Percentiles rank a stretch among this genome's conserved stretches.
Evolutionary conservation across 2,888 invertebrate genomes (phyloP).

Genomic region (Hypomecis atomaria): DNA sequence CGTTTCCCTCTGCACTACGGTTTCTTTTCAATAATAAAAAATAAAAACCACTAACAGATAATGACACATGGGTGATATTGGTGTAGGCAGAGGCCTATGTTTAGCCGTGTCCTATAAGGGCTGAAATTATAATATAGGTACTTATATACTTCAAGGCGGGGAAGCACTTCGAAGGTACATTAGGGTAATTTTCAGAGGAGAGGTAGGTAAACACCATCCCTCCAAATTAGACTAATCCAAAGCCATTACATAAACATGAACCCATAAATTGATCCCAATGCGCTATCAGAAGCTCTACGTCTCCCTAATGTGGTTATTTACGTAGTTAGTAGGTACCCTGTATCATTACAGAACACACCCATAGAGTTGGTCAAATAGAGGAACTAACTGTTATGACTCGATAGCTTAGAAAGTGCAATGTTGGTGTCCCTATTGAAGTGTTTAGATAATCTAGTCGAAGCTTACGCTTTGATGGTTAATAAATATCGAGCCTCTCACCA

Average conservation of each 20-base stretch:
- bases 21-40: too few species aligned
- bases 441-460: conserved; percentile 28
- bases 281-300: conserved; percentile 54
- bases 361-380: background rate
- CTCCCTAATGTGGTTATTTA: conserved; percentile 61
- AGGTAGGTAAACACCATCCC: background rate
- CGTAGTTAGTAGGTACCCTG: background rate
- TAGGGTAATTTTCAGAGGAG: background rate
- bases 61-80: too few species aligned
- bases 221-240: conserved; percentile 17
- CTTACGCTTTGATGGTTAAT: conserved; percentile 62
- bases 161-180: background rate
- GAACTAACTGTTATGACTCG: background rate
- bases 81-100: too few species aligned
- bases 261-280: conserved; percentile 17
- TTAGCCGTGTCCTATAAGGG: too few species aligned
- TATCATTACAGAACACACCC: background rate
- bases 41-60: too few species aligned
- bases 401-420: background rate
- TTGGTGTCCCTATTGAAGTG: background rate
- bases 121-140: too few species aligned
- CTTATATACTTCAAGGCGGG: background rate
- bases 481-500: conserved; percentile 64
- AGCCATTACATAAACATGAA: conserved; percentile 18
- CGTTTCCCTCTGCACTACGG: too few species aligned